phyloP scores from a whole-genome alignment of 2,113 vertebrate genomes.

The Apodemus sylvaticus region DNA sequence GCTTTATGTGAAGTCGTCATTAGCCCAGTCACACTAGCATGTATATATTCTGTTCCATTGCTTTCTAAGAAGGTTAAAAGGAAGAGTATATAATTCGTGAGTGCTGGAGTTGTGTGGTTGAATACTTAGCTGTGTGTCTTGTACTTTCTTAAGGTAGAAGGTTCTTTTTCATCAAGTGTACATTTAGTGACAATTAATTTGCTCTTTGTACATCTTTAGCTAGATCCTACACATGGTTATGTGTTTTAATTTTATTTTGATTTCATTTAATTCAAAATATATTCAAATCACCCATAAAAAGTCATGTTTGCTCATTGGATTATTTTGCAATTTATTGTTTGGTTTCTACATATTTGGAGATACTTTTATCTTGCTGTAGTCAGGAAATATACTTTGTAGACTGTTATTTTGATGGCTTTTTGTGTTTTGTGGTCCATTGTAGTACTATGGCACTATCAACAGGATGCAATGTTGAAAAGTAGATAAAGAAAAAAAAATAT shows the following conservation, averaged over 20 bases:
- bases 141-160: not conserved
- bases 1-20: slow-evolving; percentile 12
- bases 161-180: not conserved
- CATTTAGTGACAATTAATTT: slow-evolving; percentile 8
- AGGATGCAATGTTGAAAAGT: not conserved
- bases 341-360: not conserved
- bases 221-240: not conserved
- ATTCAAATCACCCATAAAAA: not conserved
- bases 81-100: slow-evolving; percentile 33
- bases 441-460: not conserved
- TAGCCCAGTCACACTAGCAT: not conserved
- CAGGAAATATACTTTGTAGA: not conserved
- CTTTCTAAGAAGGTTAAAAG: slow-evolving; percentile 30
- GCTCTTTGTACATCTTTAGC: not conserved
- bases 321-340: not conserved
- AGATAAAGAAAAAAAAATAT: not conserved
- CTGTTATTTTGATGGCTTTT: not conserved
- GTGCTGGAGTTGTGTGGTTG: not conserved
- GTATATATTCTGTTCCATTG: not conserved
- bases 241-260: not conserved
- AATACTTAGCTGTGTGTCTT: not conserved
- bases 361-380: not conserved
- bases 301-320: not conserved
- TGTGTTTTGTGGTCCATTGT: not conserved
- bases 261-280: slow-evolving; percentile 8